These are phyloP conservation scores for Lepisosteus oculatus DNA, from an alignment of 2,113 vertebrate species.

Conservation along the genomic window DNA sequence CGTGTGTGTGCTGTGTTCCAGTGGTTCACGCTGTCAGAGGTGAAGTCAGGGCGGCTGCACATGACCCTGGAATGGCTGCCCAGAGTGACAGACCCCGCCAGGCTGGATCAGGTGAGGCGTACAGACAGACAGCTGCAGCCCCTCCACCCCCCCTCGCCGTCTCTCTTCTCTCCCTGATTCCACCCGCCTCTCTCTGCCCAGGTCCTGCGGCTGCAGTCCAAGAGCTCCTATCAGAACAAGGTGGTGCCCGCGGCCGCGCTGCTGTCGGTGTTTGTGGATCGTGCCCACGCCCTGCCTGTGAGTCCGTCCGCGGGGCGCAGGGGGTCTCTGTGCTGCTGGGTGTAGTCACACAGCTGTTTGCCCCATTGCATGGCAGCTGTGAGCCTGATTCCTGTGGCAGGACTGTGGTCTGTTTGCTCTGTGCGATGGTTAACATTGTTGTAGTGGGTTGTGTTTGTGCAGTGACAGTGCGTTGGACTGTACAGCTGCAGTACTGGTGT, in stretches of 20 bases:
- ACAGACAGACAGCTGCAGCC: background rate
- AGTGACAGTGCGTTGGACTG: background rate
- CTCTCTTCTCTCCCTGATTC: background rate
- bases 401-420: too few species aligned
- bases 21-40: conserved; percentile 85
- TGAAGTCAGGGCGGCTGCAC: conserved; percentile 82
- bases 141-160: background rate
- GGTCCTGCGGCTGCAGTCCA: conserved; percentile 72
- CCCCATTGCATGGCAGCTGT: too few species aligned
- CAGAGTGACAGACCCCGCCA: conserved; percentile 55
- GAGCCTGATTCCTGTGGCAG: too few species aligned
- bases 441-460: too few species aligned
- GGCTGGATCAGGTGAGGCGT: conserved; percentile 72
- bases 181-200: conserved; percentile 28
- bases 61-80: conserved; percentile 79
- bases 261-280: conserved; percentile 79
- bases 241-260: conserved; percentile 70
- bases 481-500: too few species aligned
- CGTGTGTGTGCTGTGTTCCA: conserved; percentile 40
- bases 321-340: background rate
- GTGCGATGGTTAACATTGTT: too few species aligned
- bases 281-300: conserved; percentile 76
- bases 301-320: conserved; percentile 33
- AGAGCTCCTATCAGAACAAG: conserved; percentile 75
- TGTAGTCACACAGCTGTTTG: background rate